Conservation (phyloP, 1,140 invertebrate genomes). For the Drosophila teissieri region DNA sequence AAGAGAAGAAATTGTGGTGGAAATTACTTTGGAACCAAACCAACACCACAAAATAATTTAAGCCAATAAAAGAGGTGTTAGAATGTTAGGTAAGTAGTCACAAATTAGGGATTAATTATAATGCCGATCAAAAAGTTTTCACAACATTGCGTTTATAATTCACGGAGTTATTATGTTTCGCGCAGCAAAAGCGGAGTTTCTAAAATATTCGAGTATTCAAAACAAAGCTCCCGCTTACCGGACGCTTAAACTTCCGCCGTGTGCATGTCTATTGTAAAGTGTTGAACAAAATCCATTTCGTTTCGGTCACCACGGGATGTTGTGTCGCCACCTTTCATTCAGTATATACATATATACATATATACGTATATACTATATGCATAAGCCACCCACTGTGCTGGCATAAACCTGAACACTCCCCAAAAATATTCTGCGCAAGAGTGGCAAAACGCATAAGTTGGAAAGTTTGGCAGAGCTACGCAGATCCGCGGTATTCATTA, state of each 20-base stretch:
- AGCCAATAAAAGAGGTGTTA: not conserved
- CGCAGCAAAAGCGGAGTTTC: not conserved
- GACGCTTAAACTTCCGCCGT: not conserved
- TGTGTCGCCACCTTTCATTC: conserved; percentile 3
- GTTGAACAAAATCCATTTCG: conserved; percentile 14
- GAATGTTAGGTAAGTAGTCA: not conserved
- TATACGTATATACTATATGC: conserved; percentile 2
- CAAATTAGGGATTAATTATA: not conserved
- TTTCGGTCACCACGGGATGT: conserved; percentile 1
- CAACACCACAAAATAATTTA: no score
- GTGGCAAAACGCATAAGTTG: conserved; percentile 20
- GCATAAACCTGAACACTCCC: conserved; percentile 14
- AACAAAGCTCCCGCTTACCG: conserved; percentile 7
- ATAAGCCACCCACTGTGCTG: conserved; percentile 5
- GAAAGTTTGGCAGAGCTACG: conserved; percentile 26
- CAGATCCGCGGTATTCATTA: conserved; percentile 56
- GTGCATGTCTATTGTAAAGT: conserved; percentile 4
- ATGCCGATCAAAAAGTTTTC: not conserved
- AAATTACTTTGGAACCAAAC: no score
- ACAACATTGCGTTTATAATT: not conserved
- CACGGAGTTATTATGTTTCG: not conserved
- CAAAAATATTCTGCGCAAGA: conserved; percentile 19
- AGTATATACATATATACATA: not conserved
- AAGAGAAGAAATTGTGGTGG: conserved; percentile 2
- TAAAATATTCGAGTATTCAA: not conserved